Evolutionary conservation across 2,888 invertebrate genomes (phyloP).

Genomic region (Sipha maydis): DNA sequence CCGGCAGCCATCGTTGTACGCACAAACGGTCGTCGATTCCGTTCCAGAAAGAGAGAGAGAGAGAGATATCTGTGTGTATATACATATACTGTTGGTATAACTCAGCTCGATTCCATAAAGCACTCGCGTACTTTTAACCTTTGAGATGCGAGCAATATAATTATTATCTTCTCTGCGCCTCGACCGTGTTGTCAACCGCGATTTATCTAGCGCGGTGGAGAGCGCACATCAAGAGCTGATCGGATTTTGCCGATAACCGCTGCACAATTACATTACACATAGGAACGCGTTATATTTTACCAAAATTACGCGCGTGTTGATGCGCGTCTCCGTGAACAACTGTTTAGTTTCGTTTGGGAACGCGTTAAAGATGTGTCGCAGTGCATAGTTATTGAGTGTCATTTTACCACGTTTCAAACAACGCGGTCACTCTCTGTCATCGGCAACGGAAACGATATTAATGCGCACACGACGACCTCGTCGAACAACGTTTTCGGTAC

Average conservation of each 20-base stretch:
- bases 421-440: too few relatives aligned
- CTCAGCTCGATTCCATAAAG: background rate
- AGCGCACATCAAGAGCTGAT: background rate
- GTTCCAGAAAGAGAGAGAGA: too few relatives aligned
- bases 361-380: too few relatives aligned
- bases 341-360: too few relatives aligned
- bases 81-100: background rate
- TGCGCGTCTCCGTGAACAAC: too few relatives aligned
- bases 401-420: too few relatives aligned
- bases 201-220: background rate
- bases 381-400: too few relatives aligned
- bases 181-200: constrained; percentile 15
- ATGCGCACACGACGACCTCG: background rate
- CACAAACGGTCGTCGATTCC: background rate
- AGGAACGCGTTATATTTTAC: background rate
- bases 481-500: background rate
- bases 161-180: background rate
- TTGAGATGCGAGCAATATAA: background rate
- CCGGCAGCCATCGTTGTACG: background rate
- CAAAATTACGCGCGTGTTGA: too few relatives aligned
- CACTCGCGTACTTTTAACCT: background rate
- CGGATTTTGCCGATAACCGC: background rate
- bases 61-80: background rate
- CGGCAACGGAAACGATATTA: too few relatives aligned
- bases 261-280: background rate